A percentile compares a stretch with the other conserved stretches of the same genome.
Conservation (phyloP, 2,797 vertebrate species). For the Telmatherina bonti region DNA sequence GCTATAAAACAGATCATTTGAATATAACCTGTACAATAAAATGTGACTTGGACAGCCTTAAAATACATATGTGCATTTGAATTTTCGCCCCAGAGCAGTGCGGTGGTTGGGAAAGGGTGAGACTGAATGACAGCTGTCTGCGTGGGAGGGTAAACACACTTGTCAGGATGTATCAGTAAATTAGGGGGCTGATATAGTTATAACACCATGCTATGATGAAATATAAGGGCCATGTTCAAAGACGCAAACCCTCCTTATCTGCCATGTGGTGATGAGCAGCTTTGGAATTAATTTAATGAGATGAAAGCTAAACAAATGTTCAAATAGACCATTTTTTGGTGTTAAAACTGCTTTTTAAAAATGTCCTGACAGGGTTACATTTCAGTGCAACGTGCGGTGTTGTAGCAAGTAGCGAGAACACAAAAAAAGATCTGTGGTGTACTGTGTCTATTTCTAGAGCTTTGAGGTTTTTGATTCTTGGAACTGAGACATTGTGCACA, state of each 20-base stretch:
- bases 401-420: neutral
- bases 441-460: conserved; percentile 24
- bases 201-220: conserved; percentile 20
- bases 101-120: neutral
- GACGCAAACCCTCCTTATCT: conserved; percentile 9
- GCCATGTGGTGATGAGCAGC: neutral
- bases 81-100: conserved; percentile 20
- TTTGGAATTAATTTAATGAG: conserved; percentile 6
- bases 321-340: neutral
- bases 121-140: conserved; percentile 53
- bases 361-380: neutral
- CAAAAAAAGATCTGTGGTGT: neutral
- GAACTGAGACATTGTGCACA: neutral
- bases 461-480: conserved; percentile 24
- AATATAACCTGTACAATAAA: neutral
- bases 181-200: conserved; percentile 13
- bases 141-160: conserved; percentile 26
- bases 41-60: conserved; percentile 6
- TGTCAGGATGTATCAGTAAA: conserved; percentile 42
- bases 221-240: conserved; percentile 18
- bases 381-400: neutral
- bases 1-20: conserved; percentile 6
- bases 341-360: neutral
- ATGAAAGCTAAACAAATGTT: neutral
- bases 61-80: conserved; percentile 38